These are phyloP conservation scores for Drosophila mimica DNA, from an alignment of 2,888 invertebrate species.

Conservation along the genomic window DNA sequence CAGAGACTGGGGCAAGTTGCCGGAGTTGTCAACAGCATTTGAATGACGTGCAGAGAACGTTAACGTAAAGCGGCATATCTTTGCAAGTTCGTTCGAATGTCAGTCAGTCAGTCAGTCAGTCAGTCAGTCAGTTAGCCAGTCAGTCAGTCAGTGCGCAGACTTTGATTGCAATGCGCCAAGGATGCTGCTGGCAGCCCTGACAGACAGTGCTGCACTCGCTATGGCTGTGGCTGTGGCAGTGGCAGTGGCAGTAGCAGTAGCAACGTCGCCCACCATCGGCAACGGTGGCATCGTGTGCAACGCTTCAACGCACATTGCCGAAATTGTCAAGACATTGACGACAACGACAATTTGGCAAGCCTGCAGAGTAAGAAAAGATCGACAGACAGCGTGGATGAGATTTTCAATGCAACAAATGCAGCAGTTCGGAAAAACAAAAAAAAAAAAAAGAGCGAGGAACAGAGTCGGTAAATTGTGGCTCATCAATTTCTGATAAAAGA, in stretches of 20 bases:
- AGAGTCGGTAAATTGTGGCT: slow-evolving; percentile 58
- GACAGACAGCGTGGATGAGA: slow-evolving; percentile 4
- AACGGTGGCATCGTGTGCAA: slow-evolving; percentile 35
- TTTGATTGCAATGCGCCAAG: slow-evolving; percentile 80
- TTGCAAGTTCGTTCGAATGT: slow-evolving; percentile 7
- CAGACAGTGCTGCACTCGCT: slow-evolving; percentile 17
- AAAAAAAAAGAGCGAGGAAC: background rate
- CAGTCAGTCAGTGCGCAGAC: slow-evolving; percentile 71
- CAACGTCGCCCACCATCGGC: slow-evolving; percentile 6
- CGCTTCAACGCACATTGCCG: slow-evolving; percentile 75
- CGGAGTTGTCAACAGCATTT: slow-evolving; percentile 75
- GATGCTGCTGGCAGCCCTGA: slow-evolving; percentile 51
- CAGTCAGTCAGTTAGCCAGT: background rate
- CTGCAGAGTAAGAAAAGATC: background rate
- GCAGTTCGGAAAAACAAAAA: background rate
- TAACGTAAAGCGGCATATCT: slow-evolving; percentile 23
- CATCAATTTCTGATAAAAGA: slow-evolving; percentile 56
- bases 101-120: slow-evolving; percentile 10
- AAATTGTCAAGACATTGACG: slow-evolving; percentile 69
- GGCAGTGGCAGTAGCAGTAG: background rate
- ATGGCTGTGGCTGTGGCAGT: slow-evolving; percentile 10
- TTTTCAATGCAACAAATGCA: slow-evolving; percentile 9
- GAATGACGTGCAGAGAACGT: slow-evolving; percentile 66
- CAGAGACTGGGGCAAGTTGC: background rate
- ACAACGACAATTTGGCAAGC: slow-evolving; percentile 30